phyloP scores from a whole-genome alignment of 2,888 invertebrate genomes.

The Arenicola marina region DNA sequence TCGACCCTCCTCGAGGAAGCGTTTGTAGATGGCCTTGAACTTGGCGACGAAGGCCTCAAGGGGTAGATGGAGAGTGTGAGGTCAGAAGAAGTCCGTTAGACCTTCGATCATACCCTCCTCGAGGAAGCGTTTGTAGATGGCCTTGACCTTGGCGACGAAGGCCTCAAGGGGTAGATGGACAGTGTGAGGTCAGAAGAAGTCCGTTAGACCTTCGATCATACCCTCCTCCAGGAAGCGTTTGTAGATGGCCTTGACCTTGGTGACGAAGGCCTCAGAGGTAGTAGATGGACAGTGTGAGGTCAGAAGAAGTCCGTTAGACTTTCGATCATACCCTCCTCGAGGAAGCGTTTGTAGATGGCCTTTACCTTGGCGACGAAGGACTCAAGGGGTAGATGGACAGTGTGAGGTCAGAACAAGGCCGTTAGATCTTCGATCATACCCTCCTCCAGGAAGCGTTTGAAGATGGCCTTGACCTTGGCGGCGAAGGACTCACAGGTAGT shows the following conservation, averaged over 20 bases:
- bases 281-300: too few species aligned
- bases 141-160: constrained; percentile 96
- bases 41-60: constrained; percentile 95
- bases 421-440: too few species aligned
- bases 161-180: too few species aligned
- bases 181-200: constrained; percentile 1
- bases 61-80: too few species aligned
- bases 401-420: too few species aligned
- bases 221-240: constrained; percentile 81
- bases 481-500: too few species aligned
- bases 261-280: constrained; percentile 98
- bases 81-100: constrained; percentile 1
- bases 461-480: too few species aligned
- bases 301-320: constrained; percentile 1
- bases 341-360: constrained; percentile 87
- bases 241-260: constrained; percentile 93
- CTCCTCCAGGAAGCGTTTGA: too few species aligned
- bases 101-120: constrained; percentile 66
- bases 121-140: constrained; percentile 85
- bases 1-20: constrained; percentile 76
- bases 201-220: constrained; percentile 42
- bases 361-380: constrained; percentile 97
- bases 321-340: constrained; percentile 69
- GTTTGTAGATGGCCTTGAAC: constrained; percentile 93
- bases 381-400: too few species aligned